A percentile compares a stretch with the other conserved stretches of the same genome.
phyloP scores from a whole-genome alignment of 2,113 vertebrate genomes.

The Grammomys dolichurus region DNA sequence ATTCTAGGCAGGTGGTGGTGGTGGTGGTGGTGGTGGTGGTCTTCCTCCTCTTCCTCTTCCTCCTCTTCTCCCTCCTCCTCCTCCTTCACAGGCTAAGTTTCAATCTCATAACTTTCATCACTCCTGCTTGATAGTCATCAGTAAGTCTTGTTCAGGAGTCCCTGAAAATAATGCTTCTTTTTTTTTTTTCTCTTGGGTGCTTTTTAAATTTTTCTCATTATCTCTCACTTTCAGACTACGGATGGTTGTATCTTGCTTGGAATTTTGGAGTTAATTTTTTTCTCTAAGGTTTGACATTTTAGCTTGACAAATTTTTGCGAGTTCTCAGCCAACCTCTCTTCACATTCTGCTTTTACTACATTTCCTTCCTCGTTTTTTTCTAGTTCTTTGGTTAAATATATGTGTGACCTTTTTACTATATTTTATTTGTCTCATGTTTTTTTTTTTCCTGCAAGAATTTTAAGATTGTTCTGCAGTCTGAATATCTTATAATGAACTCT shows the following conservation, averaged over 20 bases:
- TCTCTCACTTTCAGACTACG: conserved; percentile 40
- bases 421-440: conserved; percentile 24
- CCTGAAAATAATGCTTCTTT: background rate
- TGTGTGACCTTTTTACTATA: conserved; percentile 40
- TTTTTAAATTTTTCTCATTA: background rate
- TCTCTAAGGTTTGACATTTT: background rate
- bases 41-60: background rate
- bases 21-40: too few species aligned
- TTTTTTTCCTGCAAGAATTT: background rate
- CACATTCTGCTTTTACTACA: background rate
- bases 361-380: background rate
- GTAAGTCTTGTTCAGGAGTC: background rate
- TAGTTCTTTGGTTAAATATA: conserved; percentile 29
- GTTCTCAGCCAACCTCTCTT: conserved; percentile 10
- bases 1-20: background rate
- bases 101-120: background rate
- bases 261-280: conserved; percentile 41
- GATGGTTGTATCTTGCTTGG: background rate
- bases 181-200: background rate
- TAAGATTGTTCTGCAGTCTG: background rate
- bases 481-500: background rate
- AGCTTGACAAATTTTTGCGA: background rate
- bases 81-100: background rate
- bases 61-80: background rate
- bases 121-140: background rate